Evolutionary conservation across 2,113 vertebrate species (phyloP), one percentile per base, ranked within the genome.

Genomic region (Pholis gunnellus): DNA sequence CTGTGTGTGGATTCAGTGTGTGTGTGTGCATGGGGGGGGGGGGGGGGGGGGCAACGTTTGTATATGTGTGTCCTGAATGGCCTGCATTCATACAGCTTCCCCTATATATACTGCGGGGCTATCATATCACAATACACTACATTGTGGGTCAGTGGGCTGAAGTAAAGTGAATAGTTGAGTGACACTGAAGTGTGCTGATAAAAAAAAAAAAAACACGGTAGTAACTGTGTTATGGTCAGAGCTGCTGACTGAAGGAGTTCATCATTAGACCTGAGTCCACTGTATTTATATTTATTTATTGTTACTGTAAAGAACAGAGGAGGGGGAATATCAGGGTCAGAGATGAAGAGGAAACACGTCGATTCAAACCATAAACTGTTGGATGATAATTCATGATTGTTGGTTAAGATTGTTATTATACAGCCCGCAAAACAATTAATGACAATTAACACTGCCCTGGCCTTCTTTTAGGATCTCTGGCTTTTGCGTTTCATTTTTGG

Each of bases 61-160:
- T 66, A 10, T 74, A 61, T 75, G 66, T 72, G 64, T 66, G 36
- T 70, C 61, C 38, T 90, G 70, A 89, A 90, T 57, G 56, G 27
- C 5, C 34, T 10, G 27, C 82, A 84, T 92, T 91, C 79, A 85
- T 42, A 40, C 11, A 50, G n/a, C 40, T 66, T 46, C 15, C 15
- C 54, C 31, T 71, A 61, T 46, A 74, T 84, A 76, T 52, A 75
- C 54, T 78, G 59, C 52, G 25, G 68, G 70, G 31, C 69, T 38
- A 87, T 86, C 71, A 85, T 88, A 88, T 88, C 86, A 91, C 85
- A 91, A 84, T 86, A 79, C 78, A 64, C 48, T 64, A 70, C 72
- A 87, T 69, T 92, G 79, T 89, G 68, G 74, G 70, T 87, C 84
- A 88, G 87, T 79, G 89, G 86, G 87, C 87, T 83, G 72, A 57